Base-by-base conservation (phyloP, 2,797 vertebrate species). In the Myotis vivesi region DNA sequence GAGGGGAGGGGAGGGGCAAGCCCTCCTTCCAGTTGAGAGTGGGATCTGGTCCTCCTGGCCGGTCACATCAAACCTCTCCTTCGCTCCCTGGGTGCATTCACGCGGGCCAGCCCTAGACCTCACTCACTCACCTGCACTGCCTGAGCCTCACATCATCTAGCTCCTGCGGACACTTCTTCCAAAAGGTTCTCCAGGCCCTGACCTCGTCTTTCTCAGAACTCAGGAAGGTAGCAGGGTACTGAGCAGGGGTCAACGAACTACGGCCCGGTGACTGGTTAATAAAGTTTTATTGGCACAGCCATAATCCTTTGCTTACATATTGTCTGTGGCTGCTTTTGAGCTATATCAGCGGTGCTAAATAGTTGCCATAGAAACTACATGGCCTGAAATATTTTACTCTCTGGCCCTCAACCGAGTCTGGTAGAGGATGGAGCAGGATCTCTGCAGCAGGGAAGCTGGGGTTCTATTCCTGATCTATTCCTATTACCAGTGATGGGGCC, bases 1-100 rank as follows among this genome's bases (percentile, higher is more conserved):
- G 44, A 0, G 15, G 57, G n/a, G 44, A 0, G 12, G 57, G 22
- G 3, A 11, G 6, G 5, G 20, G 11, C 1, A 5, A 30, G 72
- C 5, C 46, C 36, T 89, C 55, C 68, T 68, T 33, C 41, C 12
- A 68, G 44, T 66, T n/a, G 62, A 72, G 36, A 51, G 86, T 0
- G 46, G 51, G 38, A 62, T 17, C 22, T 0, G 1, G 36, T 9
- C 44, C 33, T 44, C 55, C 10, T 10, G 62, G 89, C 22, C 51
- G 17, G 17, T 57, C 23, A n/a, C 7, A 1, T 15, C 62, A 66
- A 73, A 41, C 1, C 66, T 41, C 28, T 38, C 66, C 57, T 62
- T 30, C 17, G 68, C 57, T 23, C 28, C 22, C 20, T 2, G 3
- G 71, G 53, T 8, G 1, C 5, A 20, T 7, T 38, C 12, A 9